Evolutionary conservation across 1,140 invertebrate genomes (phyloP).

Genomic region (Holcopasites calliopsidis): DNA sequence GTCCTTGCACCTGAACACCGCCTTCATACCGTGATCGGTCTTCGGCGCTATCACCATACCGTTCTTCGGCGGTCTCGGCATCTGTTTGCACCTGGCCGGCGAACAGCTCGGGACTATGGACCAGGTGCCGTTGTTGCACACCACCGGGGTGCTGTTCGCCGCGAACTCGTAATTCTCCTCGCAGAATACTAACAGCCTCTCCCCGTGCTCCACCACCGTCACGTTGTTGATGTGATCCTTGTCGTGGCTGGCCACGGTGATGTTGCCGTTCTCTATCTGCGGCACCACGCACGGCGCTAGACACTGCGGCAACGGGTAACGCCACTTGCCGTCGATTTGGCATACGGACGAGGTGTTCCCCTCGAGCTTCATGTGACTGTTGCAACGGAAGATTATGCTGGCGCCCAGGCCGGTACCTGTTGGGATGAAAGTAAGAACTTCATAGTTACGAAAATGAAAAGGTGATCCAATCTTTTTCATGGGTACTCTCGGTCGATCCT

Average conservation of each 20-base stretch:
- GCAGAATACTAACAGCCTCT: conserved; percentile 91
- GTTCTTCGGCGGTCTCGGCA: conserved; percentile 92
- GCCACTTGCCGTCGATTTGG: conserved; percentile 95
- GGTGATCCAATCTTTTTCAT: not conserved
- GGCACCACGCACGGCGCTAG: conserved; percentile 95
- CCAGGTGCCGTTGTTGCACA: conserved; percentile 98
- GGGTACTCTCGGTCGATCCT: not conserved
- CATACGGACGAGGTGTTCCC: conserved; percentile 95
- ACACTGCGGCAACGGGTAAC: conserved; percentile 94
- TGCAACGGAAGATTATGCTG: conserved; percentile 95
- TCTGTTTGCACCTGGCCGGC: conserved; percentile 92
- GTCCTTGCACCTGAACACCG: conserved; percentile 94
- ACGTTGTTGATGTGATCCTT: conserved; percentile 76
- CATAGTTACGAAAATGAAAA: not conserved
- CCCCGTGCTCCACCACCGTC: conserved; percentile 90
- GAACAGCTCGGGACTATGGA: conserved; percentile 94
- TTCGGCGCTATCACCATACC: conserved; percentile 98
- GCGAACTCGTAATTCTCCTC: conserved; percentile 93
- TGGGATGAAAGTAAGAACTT: not conserved
- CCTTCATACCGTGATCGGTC: conserved; percentile 96
- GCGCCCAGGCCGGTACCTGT: conserved; percentile 92
- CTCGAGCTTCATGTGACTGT: conserved; percentile 94
- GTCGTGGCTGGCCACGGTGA: conserved; percentile 80
- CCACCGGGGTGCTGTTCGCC: conserved; percentile 86
- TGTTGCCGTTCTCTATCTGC: conserved; percentile 89